Evolutionary conservation across 2,113 vertebrate species (phyloP).

Genomic region (Pluvialis apricaria): DNA sequence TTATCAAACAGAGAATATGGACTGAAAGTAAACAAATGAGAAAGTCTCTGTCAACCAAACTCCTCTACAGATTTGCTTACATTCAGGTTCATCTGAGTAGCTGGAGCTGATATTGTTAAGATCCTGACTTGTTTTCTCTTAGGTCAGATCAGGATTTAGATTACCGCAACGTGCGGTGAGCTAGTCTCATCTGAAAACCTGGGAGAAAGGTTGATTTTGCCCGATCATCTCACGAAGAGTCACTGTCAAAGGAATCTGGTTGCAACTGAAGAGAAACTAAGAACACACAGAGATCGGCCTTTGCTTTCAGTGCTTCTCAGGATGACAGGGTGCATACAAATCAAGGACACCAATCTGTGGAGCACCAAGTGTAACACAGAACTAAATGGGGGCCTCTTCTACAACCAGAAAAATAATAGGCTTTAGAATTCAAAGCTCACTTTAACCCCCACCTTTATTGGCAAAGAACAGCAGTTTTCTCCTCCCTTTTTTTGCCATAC

Average conservation of each 20-base stretch:
- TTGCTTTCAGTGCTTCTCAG: neutral
- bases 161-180: neutral
- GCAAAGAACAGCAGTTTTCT: neutral
- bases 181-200: neutral
- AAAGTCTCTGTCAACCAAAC: neutral
- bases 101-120: neutral
- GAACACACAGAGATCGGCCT: neutral
- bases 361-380: neutral
- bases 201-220: neutral
- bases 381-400: neutral
- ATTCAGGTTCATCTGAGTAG: neutral
- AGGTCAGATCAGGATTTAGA: neutral
- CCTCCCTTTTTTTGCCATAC: neutral
- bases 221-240: rapidly evolving
- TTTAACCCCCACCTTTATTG: neutral
- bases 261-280: neutral
- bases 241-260: neutral
- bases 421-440: neutral
- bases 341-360: neutral
- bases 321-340: neutral
- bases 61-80: neutral
- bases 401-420: neutral
- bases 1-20: neutral
- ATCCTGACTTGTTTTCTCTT: neutral
- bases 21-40: neutral